Base-by-base conservation (phyloP, 2,113 vertebrate species). In the Petromus typicus region DNA sequence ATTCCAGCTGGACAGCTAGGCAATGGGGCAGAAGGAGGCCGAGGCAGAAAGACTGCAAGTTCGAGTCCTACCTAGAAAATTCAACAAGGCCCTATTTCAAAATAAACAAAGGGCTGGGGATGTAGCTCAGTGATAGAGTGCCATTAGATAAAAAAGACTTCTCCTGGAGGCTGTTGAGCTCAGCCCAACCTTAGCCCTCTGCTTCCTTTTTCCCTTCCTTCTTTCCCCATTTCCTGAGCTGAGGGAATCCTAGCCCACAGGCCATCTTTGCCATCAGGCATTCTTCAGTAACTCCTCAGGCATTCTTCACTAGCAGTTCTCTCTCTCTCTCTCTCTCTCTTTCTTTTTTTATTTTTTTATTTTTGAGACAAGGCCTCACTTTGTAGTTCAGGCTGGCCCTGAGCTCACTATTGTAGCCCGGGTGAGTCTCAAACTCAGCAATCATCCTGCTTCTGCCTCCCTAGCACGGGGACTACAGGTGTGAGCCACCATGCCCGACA, bases 221-320 rank as follows among this genome's bases (percentile, higher is more conserved):
- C 48, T 20, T 6, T 57, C 16, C 12, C 71, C 32, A 51, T 30
- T 85, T 93, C 40, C 73, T 57, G 73, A 76, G 45, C 18, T 82
- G n/a, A 43, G 16, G 48, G 51, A 95, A 69, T 78, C 51, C 86
- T 80, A 94, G 69, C 4, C 79, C 54, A 56, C 89, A 34, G 86
- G 63, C 25, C n/a, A 61, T 32, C 57, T 93, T 67, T 67, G 51
- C 30, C 43, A 95, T 37, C 73, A 43, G 10, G 63, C 32, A 73
- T 51, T 51, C 48, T 51, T 51, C 48, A 51, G 48, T 5, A 92
- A 64, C 32, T 91, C 40, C 61, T 89, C 23, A 0, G 23, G 57
- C 79, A 59, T 80, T 95, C 63, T 89, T 43, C 14, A 37, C 20
- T 86, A 83, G 59, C 18, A 64, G n/a, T n/a, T n/a, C n/a, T n/a